Evolutionary conservation across 2,797 vertebrate species (phyloP).

Genomic region (Choloepus didactylus): DNA sequence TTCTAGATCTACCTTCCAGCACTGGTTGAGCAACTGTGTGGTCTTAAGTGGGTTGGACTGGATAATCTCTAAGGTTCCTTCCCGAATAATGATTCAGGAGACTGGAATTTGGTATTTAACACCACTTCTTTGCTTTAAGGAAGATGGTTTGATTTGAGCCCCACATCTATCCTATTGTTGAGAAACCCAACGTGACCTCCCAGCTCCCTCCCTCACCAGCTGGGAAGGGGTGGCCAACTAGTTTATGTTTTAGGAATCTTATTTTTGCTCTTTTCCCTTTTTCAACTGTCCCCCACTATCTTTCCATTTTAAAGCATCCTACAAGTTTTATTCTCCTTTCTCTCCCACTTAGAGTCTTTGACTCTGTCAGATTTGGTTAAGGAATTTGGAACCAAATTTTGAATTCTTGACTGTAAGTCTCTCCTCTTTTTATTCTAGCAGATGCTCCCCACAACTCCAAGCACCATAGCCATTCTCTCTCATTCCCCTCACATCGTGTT

Average conservation of each 20-base stretch:
- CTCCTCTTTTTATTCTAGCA: background rate
- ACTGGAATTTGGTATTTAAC: slow-evolving; percentile 39
- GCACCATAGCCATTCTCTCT: background rate
- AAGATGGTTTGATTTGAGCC: background rate
- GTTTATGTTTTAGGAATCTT: background rate
- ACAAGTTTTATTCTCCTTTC: background rate
- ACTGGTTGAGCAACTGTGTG: background rate
- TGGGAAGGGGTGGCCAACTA: background rate
- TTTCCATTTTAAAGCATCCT: background rate
- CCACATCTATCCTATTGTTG: background rate
- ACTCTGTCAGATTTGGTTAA: background rate
- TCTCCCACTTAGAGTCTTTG: background rate
- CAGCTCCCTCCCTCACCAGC: background rate
- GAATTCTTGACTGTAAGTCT: background rate
- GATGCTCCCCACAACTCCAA: no score
- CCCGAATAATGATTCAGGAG: slow-evolving; percentile 25
- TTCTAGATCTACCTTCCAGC: background rate
- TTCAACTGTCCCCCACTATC: accelerated
- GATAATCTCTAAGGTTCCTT: slow-evolving; percentile 36
- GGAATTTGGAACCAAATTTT: background rate
- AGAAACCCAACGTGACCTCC: background rate
- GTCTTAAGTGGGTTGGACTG: background rate
- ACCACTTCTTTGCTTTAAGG: background rate
- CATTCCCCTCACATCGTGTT: background rate
- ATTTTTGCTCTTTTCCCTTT: background rate